Percentiles rank a stretch among this genome's conserved stretches.
Conservation (phyloP, 35 echinoderm and acorn worm genomes). For the Ptychodera flava region DNA sequence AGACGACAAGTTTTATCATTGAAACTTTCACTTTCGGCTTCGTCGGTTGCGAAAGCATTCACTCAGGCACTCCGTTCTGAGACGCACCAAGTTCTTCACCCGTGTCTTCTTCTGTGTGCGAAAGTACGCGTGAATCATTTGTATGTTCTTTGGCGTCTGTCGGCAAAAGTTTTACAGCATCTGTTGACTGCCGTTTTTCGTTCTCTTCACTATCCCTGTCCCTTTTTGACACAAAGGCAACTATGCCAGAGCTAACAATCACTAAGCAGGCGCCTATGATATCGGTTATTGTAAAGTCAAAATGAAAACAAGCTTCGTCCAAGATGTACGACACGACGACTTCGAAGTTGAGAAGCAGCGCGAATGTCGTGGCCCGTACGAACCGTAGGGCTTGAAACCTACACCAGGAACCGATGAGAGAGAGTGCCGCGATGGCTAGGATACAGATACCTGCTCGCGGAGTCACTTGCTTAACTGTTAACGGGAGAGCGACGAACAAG, state of each 20-base stretch:
- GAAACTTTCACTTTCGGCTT: no score
- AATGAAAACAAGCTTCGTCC: neutral
- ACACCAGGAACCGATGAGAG: neutral
- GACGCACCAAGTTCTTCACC: no score
- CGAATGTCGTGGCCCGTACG: neutral
- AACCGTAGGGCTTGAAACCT: neutral
- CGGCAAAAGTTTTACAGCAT: no score
- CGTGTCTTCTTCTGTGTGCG: no score
- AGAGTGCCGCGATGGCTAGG: neutral
- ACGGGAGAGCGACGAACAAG: neutral
- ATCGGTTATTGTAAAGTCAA: neutral
- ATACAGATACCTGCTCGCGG: neutral
- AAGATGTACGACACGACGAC: neutral
- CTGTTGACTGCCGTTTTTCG: no score
- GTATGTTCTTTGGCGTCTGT: no score
- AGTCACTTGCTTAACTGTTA: neutral
- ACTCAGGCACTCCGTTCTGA: no score
- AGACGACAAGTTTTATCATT: no score
- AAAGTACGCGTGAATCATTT: no score
- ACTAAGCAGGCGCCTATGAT: neutral
- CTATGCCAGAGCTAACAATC: neutral
- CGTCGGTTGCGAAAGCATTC: no score
- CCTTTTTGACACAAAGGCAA: no score
- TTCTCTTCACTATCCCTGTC: no score
- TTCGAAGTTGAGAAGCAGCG: neutral